Evolutionary conservation across 1,140 invertebrate genomes (phyloP).

Genomic region (Brachionus rubens): DNA sequence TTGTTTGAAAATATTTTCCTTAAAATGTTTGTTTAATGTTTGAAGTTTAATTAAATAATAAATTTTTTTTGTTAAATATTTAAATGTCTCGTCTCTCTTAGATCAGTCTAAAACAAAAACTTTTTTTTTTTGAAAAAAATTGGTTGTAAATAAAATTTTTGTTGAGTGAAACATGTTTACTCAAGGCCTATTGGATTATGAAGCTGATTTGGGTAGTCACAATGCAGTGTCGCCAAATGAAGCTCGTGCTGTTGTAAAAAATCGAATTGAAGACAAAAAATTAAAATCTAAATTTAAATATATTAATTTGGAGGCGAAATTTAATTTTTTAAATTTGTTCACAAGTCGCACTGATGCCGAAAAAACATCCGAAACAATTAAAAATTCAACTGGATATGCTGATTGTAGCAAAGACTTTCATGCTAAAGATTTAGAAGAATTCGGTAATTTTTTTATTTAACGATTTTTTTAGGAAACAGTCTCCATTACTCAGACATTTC

Average conservation of each 20-base stretch:
- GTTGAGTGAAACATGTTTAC: not conserved
- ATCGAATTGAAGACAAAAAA: slow-evolving; percentile 31
- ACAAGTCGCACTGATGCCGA: not conserved
- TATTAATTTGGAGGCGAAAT: not conserved
- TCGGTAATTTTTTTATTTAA: no score
- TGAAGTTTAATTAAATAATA: no score
- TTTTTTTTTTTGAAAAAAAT: no score
- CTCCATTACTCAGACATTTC: no score
- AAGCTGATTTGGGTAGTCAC: not conserved
- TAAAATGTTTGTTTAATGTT: no score
- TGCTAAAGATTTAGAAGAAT: not conserved
- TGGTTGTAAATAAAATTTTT: no score
- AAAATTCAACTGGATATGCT: not conserved
- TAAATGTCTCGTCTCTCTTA: no score
- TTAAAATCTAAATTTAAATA: not conserved
- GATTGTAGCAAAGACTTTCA: not conserved
- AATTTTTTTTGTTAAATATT: no score
- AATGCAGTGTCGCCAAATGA: slow-evolving; percentile 18
- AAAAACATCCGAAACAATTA: not conserved
- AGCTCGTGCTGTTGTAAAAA: slow-evolving; percentile 10
- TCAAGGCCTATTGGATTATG: not conserved
- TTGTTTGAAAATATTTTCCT: no score
- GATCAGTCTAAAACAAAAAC: no score
- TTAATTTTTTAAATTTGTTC: not conserved
- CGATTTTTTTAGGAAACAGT: no score